Conservation (phyloP, 2,888 invertebrate species). For the Lycocerus yunnanus region DNA sequence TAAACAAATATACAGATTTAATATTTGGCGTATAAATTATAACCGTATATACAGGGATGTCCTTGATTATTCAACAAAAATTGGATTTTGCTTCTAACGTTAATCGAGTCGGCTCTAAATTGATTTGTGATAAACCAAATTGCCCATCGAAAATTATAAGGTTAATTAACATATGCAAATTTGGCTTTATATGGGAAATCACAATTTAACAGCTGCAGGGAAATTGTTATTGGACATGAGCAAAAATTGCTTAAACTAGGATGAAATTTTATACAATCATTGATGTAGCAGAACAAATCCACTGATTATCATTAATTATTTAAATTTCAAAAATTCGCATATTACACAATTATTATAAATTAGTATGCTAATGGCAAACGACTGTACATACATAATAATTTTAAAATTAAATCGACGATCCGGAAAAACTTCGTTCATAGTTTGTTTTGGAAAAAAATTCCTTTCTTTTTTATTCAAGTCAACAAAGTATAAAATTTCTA, state of each 20-base stretch:
- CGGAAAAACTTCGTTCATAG: no score
- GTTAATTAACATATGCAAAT: not conserved
- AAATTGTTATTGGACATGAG: not conserved
- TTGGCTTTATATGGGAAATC: not conserved
- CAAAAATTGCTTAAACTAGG: not conserved
- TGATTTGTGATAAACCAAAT: not conserved
- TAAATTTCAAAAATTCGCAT: no score
- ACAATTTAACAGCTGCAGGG: not conserved
- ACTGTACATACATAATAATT: no score
- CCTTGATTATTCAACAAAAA: not conserved
- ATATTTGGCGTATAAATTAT: not conserved
- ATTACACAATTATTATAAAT: no score
- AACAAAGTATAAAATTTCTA: not conserved
- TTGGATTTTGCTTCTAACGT: not conserved
- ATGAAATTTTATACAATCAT: not conserved
- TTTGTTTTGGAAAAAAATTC: no score
- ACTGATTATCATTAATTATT: not conserved
- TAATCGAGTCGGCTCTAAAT: not conserved
- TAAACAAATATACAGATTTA: not conserved
- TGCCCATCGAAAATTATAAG: not conserved
- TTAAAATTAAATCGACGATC: no score
- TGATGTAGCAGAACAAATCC: not conserved
- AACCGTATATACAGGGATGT: not conserved
- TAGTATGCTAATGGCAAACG: no score
- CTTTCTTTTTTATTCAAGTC: no score